Conservation (phyloP, 2,888 invertebrate genomes). For the Archaeoteleia sp. region DNA sequence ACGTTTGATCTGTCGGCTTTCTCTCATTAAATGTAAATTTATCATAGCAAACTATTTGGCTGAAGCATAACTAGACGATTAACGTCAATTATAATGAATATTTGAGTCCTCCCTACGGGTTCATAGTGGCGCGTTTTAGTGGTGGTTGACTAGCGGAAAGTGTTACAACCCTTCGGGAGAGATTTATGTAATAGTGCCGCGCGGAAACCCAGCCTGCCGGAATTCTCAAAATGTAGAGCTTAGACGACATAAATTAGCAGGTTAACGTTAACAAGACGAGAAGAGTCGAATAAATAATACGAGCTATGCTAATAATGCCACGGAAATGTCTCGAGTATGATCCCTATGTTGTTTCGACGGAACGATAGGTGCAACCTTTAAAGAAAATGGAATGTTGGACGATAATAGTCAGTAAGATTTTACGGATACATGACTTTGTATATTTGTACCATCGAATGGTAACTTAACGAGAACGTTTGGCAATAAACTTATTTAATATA, state of each 20-base stretch:
- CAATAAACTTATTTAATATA: too few relatives aligned
- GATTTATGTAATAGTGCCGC: constrained; percentile 60
- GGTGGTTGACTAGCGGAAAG: constrained; percentile 53
- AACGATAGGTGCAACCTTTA: too few relatives aligned
- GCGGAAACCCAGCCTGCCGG: constrained; percentile 58
- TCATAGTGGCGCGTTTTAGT: constrained; percentile 49
- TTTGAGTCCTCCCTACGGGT: constrained; percentile 51
- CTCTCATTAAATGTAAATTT: constrained; percentile 44
- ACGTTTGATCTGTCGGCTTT: constrained; percentile 10
- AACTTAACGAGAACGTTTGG: too few relatives aligned
- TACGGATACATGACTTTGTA: too few relatives aligned
- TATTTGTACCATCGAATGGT: too few relatives aligned
- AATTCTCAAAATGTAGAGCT: constrained; percentile 67
- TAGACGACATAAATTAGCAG: constrained; percentile 46
- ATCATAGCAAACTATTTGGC: constrained; percentile 43
- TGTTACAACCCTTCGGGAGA: constrained; percentile 38
- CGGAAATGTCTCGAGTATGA: too few relatives aligned
- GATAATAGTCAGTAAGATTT: too few relatives aligned
- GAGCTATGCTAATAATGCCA: constrained; percentile 10
- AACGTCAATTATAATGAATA: constrained; percentile 61
- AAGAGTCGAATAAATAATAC: constrained; percentile 25
- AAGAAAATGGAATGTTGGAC: too few relatives aligned
- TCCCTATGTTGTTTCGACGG: too few relatives aligned
- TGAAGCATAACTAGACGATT: constrained; percentile 52
- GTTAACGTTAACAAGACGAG: constrained; percentile 36